Percentiles rank a stretch among this genome's conserved stretches.
Conservation (phyloP, 2,113 vertebrate genomes). For the Chascanopsetta lugubris region DNA sequence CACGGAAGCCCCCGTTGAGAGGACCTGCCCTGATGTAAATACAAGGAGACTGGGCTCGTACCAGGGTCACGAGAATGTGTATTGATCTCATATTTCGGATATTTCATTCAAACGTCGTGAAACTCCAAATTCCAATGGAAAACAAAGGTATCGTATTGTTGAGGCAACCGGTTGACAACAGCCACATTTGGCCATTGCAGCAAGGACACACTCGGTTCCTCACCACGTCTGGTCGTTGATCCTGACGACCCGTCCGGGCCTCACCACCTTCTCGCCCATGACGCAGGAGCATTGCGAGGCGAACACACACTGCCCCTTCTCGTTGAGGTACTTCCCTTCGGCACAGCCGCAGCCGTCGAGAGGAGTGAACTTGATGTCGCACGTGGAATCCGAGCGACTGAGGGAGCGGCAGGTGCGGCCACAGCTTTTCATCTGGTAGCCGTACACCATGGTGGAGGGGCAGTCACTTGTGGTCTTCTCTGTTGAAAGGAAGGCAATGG, state of each 20-base stretch:
- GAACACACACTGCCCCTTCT: constrained; percentile 80
- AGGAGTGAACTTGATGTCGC: constrained; percentile 78
- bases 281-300: constrained; percentile 86
- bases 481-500: constrained; percentile 69
- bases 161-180: no score
- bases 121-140: no score
- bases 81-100: no score
- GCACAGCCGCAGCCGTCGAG: constrained; percentile 90
- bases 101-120: no score
- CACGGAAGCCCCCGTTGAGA: no score
- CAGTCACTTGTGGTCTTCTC: constrained; percentile 82
- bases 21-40: no score
- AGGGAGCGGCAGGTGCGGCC: constrained; percentile 86
- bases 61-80: no score
- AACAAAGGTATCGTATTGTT: no score
- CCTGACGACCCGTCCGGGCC: constrained; percentile 57
- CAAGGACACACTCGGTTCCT: constrained; percentile 21
- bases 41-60: no score
- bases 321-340: constrained; percentile 85
- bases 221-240: constrained; percentile 85
- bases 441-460: constrained; percentile 81
- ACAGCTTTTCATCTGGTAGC: constrained; percentile 82
- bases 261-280: constrained; percentile 67
- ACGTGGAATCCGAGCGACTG: constrained; percentile 83
- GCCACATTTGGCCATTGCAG: no score